phyloP scores from a whole-genome alignment of 1,140 invertebrate species.

The Drosophila gunungcola region DNA sequence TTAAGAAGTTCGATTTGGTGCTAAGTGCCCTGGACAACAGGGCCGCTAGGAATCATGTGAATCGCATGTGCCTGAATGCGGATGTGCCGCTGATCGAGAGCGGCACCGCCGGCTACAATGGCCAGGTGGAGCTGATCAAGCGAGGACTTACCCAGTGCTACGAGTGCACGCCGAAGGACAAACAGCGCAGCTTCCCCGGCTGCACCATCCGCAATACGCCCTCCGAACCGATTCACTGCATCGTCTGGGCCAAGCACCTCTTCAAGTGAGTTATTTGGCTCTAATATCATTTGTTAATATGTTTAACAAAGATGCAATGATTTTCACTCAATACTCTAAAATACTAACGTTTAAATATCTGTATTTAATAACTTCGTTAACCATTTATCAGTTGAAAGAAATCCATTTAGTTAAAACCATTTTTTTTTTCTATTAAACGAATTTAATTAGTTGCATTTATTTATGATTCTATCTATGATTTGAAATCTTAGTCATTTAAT shows the following conservation, averaged over 20 bases:
- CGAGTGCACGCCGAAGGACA: slow-evolving; percentile 96
- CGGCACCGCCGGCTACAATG: slow-evolving; percentile 98
- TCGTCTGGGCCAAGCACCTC: slow-evolving; percentile 99
- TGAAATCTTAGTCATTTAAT: too few relatives aligned
- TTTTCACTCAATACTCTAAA: too few relatives aligned
- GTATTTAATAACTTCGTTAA: too few relatives aligned
- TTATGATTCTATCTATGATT: too few relatives aligned
- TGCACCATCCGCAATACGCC: slow-evolving; percentile 99
- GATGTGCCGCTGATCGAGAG: slow-evolving; percentile 97
- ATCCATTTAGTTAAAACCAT: too few relatives aligned
- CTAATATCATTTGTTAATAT: neutral
- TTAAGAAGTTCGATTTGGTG: slow-evolving; percentile 96
- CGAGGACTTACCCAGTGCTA: slow-evolving; percentile 98
- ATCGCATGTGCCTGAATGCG: slow-evolving; percentile 98
- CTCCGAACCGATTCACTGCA: slow-evolving; percentile 99
- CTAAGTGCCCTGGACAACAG: slow-evolving; percentile 99
- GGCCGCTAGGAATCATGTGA: slow-evolving; percentile 98
- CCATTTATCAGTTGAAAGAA: too few relatives aligned
- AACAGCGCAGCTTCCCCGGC: slow-evolving; percentile 97
- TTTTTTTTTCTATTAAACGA: too few relatives aligned
- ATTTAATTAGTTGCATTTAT: too few relatives aligned
- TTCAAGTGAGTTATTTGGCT: slow-evolving; percentile 93
- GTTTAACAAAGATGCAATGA: too few relatives aligned
- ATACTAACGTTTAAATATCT: too few relatives aligned
- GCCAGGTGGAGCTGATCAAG: slow-evolving; percentile 94